Conservation (phyloP, 2,113 vertebrate genomes). For the Trinectes maculatus region DNA sequence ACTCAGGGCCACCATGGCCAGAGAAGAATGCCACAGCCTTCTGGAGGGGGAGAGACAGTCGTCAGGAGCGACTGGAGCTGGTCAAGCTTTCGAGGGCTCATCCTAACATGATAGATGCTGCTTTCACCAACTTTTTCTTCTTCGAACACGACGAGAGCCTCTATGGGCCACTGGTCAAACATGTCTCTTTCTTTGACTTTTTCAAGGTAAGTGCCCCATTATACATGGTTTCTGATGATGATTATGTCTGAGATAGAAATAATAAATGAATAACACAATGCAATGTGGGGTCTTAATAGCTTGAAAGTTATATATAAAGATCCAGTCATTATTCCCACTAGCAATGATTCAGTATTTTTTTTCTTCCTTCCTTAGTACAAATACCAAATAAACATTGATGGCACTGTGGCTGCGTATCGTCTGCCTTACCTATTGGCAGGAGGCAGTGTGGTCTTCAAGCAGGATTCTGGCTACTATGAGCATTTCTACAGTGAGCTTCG, state of each 20-base stretch:
- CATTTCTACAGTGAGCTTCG: conserved; percentile 93
- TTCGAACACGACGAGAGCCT: conserved; percentile 95
- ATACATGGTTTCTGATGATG: background rate
- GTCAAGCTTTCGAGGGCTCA: conserved; percentile 91
- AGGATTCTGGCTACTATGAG: conserved; percentile 96
- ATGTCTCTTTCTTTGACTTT: conserved; percentile 98
- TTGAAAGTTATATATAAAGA: background rate
- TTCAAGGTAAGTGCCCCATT: conserved; percentile 89
- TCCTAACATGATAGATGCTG: conserved; percentile 90
- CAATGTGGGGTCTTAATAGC: background rate
- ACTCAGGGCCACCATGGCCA: conserved; percentile 90
- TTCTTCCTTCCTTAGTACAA: conserved; percentile 85
- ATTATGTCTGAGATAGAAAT: too few species aligned
- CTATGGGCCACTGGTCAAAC: conserved; percentile 96
- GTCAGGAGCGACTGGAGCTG: conserved; percentile 93
- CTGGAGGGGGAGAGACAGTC: conserved; percentile 97
- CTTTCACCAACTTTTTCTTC: conserved; percentile 99
- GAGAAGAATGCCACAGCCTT: conserved; percentile 91
- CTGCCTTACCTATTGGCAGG: conserved; percentile 94
- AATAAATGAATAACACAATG: background rate
- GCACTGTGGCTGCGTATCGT: conserved; percentile 95
- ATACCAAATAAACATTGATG: conserved; percentile 96
- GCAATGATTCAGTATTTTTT: background rate
- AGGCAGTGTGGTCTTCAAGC: conserved; percentile 95
- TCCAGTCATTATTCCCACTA: background rate